A percentile compares a stretch with the other conserved stretches of the same genome.
Conservation (phyloP, 2,888 invertebrate species). For the Lycia hirtaria region DNA sequence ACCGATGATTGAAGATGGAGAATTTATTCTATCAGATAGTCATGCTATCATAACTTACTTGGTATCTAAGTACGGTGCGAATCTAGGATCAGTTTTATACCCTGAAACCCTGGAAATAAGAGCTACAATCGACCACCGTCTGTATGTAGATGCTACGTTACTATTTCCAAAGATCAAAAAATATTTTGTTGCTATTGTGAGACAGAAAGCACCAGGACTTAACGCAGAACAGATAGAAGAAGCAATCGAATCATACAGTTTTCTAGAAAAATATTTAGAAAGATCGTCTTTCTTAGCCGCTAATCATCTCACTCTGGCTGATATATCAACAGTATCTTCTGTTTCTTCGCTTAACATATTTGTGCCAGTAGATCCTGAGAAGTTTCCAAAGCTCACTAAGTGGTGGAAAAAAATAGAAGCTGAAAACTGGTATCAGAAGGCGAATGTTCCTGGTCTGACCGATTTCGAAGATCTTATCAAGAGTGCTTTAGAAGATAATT, state of each 20-base stretch:
- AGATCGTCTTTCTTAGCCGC: conserved; percentile 47
- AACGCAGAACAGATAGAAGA: conserved; percentile 39
- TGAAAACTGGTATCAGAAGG: conserved; percentile 52
- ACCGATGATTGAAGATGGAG: conserved; percentile 60
- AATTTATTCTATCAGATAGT: conserved; percentile 55
- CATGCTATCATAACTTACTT: conserved; percentile 61
- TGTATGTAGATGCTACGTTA: conserved; percentile 52
- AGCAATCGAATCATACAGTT: conserved; percentile 50
- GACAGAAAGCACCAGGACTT: conserved; percentile 34
- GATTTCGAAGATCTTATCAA: conserved; percentile 33
- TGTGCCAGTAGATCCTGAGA: conserved; percentile 47
- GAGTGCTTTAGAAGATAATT: conserved; percentile 30
- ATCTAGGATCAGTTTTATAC: conserved; percentile 50
- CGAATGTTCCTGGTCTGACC: conserved; percentile 49
- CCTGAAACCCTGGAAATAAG: conserved; percentile 51
- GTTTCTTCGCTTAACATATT: conserved; percentile 48
- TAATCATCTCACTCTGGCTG: conserved; percentile 55
- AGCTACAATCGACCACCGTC: conserved; percentile 52
- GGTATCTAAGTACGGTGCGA: conserved; percentile 58
- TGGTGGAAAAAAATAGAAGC: conserved; percentile 49
- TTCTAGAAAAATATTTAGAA: conserved; percentile 56
- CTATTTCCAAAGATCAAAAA: conserved; percentile 44
- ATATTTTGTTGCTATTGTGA: conserved; percentile 31
- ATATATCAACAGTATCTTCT: conserved; percentile 52
- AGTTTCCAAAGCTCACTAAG: conserved; percentile 47